Evolutionary conservation across 2,888 invertebrate genomes (phyloP).

Genomic region (Phasia obesa): DNA sequence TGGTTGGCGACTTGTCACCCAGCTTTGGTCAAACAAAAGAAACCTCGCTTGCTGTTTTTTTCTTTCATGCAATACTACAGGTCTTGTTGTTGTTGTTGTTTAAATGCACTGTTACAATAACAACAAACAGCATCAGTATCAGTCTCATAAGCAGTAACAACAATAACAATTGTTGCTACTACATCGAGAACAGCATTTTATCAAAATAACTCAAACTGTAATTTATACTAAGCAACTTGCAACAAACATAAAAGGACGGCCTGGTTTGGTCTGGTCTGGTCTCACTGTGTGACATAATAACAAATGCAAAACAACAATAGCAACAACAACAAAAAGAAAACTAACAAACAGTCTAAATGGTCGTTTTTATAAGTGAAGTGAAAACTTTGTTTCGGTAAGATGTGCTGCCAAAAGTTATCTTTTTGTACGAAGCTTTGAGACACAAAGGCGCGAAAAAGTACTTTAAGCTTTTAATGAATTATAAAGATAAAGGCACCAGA

Average conservation of each 20-base stretch:
- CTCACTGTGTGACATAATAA: constrained; percentile 51
- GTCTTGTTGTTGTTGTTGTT: constrained; percentile 40
- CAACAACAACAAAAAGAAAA: constrained; percentile 14
- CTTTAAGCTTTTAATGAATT: neutral
- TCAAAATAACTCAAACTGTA: constrained; percentile 63
- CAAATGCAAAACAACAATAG: constrained; percentile 17
- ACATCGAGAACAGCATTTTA: constrained; percentile 55
- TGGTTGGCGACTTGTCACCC: constrained; percentile 67
- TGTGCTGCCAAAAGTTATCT: neutral
- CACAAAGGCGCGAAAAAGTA: neutral
- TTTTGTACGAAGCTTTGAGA: neutral
- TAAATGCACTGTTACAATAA: constrained; percentile 52
- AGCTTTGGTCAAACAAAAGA: constrained; percentile 54
- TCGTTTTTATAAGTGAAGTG: neutral
- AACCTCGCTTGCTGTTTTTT: constrained; percentile 33
- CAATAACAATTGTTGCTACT: constrained; percentile 45
- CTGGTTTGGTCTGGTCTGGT: constrained; percentile 1
- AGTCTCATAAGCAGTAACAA: constrained; percentile 13
- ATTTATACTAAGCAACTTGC: constrained; percentile 58
- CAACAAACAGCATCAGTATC: constrained; percentile 25
- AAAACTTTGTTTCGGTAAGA: neutral
- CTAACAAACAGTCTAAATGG: constrained; percentile 27
- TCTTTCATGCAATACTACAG: neutral
- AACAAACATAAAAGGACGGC: constrained; percentile 42
- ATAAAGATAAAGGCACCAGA: too few species aligned